Evolutionary conservation across 2,888 invertebrate genomes (phyloP).

Genomic region (Adela reaumurella): DNA sequence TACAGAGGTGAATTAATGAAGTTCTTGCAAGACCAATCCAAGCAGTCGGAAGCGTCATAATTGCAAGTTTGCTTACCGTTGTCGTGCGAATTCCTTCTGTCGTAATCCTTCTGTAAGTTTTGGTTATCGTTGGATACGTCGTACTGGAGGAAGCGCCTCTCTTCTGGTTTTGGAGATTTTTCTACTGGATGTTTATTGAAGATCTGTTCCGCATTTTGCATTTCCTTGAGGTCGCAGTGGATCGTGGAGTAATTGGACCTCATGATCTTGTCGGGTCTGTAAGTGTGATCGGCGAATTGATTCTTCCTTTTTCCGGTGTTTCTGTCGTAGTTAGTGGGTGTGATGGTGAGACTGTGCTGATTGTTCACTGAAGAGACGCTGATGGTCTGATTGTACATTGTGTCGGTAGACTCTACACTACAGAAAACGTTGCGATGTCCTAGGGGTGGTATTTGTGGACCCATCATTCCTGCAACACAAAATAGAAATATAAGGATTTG

Average conservation of each 20-base stretch:
- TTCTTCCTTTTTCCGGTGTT: conserved; percentile 37
- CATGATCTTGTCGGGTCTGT: conserved; percentile 44
- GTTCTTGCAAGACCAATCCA: background rate
- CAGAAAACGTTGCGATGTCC: conserved; percentile 9
- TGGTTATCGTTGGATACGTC: background rate
- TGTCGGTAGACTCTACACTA: conserved; percentile 38
- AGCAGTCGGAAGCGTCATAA: background rate
- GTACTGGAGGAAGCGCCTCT: background rate
- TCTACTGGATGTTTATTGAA: background rate
- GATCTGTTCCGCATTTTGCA: conserved; percentile 26
- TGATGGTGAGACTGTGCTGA: conserved; percentile 30
- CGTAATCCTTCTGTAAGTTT: background rate
- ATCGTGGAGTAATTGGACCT: conserved; percentile 34
- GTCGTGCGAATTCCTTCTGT: too few species aligned
- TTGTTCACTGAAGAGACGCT: conserved; percentile 20
- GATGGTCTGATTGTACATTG: conserved; percentile 35
- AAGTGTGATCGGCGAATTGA: conserved; percentile 36
- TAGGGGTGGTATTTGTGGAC: too few species aligned
- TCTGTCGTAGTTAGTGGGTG: conserved; percentile 37
- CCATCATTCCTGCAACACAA: too few species aligned
- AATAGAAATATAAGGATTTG: too few species aligned
- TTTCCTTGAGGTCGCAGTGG: conserved; percentile 27
- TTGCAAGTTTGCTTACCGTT: background rate
- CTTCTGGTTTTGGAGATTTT: background rate
- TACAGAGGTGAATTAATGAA: background rate